Evolutionary conservation across 2,797 vertebrate genomes (phyloP).

Genomic region (Sebastolobus alascanus): DNA sequence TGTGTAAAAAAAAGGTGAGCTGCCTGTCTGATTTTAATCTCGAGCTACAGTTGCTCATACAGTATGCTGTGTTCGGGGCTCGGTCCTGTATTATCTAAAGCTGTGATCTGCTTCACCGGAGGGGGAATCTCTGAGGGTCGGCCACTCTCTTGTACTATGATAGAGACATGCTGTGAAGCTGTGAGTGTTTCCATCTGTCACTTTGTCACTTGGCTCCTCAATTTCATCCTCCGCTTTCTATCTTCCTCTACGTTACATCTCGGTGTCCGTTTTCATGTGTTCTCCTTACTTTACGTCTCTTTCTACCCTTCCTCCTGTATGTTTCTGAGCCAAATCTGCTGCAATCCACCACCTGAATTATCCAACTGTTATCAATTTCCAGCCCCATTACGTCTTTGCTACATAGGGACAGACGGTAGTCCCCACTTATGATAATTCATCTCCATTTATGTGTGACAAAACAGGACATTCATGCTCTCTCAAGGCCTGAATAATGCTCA

Average conservation of each 20-base stretch:
- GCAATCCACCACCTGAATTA: slow-evolving; percentile 13
- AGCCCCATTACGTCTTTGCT: background rate
- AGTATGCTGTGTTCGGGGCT: background rate
- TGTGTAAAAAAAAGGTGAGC: background rate
- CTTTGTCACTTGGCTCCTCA: slow-evolving; percentile 35
- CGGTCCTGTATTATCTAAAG: slow-evolving; percentile 40
- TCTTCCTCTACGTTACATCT: slow-evolving; percentile 8
- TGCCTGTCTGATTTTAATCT: background rate
- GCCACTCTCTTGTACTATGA: slow-evolving; percentile 30
- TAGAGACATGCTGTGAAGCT: slow-evolving; percentile 48
- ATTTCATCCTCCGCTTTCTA: slow-evolving; percentile 22
- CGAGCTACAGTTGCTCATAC: slow-evolving; percentile 3
- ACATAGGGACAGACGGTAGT: slow-evolving; percentile 5
- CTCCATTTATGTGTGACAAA: slow-evolving; percentile 16
- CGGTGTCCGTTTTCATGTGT: background rate
- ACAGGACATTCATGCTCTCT: slow-evolving; percentile 36
- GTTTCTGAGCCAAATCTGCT: slow-evolving; percentile 2
- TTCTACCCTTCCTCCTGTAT: background rate
- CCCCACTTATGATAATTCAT: slow-evolving; percentile 19
- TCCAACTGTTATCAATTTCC: background rate
- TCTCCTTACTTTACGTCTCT: background rate
- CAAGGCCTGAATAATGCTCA: slow-evolving; percentile 9
- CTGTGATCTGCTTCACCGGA: slow-evolving; percentile 58
- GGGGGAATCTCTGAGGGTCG: slow-evolving; percentile 44
- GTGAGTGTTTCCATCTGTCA: slow-evolving; percentile 60